Base-by-base conservation (phyloP, 2,797 vertebrate genomes). In the Pyrrhura leucotis region DNA sequence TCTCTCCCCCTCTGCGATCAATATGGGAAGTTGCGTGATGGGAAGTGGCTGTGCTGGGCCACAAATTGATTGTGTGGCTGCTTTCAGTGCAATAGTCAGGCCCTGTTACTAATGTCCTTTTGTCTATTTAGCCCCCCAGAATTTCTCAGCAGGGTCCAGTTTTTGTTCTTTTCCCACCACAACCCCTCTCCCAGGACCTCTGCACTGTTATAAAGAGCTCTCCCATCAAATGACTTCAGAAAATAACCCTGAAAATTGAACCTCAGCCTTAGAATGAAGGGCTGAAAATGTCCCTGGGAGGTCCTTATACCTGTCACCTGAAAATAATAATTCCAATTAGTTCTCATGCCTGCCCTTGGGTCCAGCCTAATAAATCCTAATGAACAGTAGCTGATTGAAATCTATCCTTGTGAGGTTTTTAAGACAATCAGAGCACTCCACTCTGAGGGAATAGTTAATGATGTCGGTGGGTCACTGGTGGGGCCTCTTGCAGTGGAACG, bases 251-350 rank as follows among this genome's bases (percentile, higher is more conserved):
- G 48, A 44, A 78, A 76, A 59, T 42, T 71, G 47, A 44, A 63
- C 68, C 35, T 54, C 23, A 3, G 22, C 53, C 90, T 73, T 63
- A 28, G 79, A 76, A 61, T 1, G 18, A 75, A 65, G 40, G 63
- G 63, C 29, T 74, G 42, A 19, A 88, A 58, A 23, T 44, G 51
- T 78, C 94, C 42, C 56, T 58, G 29, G 39, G 44, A 88, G 35
- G 53, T 59, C 37, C 21, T 94, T 59, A 23, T 6, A 10, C 42
- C 40, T 85, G 51, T 75, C 76, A 88, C 72, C 80, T 85, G 80
- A 71, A 92, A 88, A 76, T 67, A 83, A 79, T 65, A 79, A 79
- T 76, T 77, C 59, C 58, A 65, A 80, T 94, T 92, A 95, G 33
- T 23, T 83, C 67, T 37, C 17, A 28, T 62, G 37, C 53, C 58